phyloP scores from a whole-genome alignment of 2,888 invertebrate genomes.

The Chymomyza procnemis region DNA sequence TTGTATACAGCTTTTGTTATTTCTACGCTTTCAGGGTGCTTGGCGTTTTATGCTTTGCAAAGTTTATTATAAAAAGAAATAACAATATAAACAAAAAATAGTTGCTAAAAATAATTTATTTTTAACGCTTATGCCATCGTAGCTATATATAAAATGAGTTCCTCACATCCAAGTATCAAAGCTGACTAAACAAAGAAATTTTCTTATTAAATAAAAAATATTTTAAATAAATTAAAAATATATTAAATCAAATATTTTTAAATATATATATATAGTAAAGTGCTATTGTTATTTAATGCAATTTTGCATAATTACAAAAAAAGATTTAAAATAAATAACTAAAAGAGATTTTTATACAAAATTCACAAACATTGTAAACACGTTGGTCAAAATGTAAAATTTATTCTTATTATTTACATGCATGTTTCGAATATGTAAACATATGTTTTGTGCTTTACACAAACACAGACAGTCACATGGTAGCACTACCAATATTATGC shows the following conservation, averaged over 20 bases:
- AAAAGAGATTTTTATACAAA: constrained; percentile 38
- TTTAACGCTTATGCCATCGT: no score
- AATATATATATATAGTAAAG: constrained; percentile 52
- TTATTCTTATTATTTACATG: not conserved
- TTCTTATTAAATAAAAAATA: not conserved
- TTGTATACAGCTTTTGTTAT: not conserved
- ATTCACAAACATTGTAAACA: constrained; percentile 28
- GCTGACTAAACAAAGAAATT: constrained; percentile 56
- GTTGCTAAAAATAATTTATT: not conserved
- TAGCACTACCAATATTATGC: not conserved
- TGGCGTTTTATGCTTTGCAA: constrained; percentile 25
- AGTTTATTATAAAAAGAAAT: not conserved
- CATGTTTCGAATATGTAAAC: not conserved
- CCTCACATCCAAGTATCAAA: constrained; percentile 77
- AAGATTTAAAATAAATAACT: constrained; percentile 17
- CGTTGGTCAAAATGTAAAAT: constrained; percentile 2
- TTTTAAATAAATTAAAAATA: not conserved
- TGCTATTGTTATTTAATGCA: constrained; percentile 32
- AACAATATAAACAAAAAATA: not conserved
- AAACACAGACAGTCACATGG: not conserved
- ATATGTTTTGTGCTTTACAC: not conserved
- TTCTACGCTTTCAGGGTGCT: constrained; percentile 28
- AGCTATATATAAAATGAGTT: constrained; percentile 36
- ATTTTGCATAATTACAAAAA: constrained; percentile 2
- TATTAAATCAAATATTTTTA: constrained; percentile 25